Base-by-base conservation (phyloP, 1,140 invertebrate genomes). In the Steinernema feltiae region DNA sequence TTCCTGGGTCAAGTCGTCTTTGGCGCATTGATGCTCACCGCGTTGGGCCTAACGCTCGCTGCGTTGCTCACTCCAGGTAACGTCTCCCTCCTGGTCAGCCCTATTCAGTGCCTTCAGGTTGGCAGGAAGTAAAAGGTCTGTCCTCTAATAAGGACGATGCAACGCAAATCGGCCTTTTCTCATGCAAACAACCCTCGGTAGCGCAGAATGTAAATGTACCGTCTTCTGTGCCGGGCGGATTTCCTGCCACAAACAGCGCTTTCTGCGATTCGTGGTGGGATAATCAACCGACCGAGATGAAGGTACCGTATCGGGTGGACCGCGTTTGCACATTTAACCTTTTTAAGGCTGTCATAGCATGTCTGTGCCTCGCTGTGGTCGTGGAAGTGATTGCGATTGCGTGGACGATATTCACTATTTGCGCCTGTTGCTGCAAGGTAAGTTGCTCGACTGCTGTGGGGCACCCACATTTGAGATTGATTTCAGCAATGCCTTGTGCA, bases 401-500 rank as follows among this genome's bases (percentile, higher is more conserved):
- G 24, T 63, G 53, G 53, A 63, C 53, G 24, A 15, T 63, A n/a
- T 63, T 63, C 24, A 63, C 53, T 21, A 63, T 63, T 3, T 63
- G 53, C 12, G 53, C 53, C 24, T 63, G 53, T 27, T 63, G 53
- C 24, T 63, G 53, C 53, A 63, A 63, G 53, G 53, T 63, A 41
- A 41, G 53, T 17, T 63, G 3, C 3, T 63, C 24, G 7, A 41
- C 18, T 41, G 18, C 53, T 63, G 15, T 17, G 24, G 24, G 24
- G 3, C 24, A 17, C 24, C 24, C 53, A 27, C 7, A 63, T 63
- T n/a, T 63, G 24, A 27, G 15, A 15, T 3, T n/a, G 7, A 12
- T 46, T 46, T 46, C 41, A 46, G 41, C 7, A 46, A 46, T 63
- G 24, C 24, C 53, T 63, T 12, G 53, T 63, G 15, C 53, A 12